A percentile compares a stretch with the other conserved stretches of the same genome.
These are phyloP conservation scores for Mylabris phalerata DNA, from an alignment of 1,140 invertebrate species.

Conservation along the genomic window DNA sequence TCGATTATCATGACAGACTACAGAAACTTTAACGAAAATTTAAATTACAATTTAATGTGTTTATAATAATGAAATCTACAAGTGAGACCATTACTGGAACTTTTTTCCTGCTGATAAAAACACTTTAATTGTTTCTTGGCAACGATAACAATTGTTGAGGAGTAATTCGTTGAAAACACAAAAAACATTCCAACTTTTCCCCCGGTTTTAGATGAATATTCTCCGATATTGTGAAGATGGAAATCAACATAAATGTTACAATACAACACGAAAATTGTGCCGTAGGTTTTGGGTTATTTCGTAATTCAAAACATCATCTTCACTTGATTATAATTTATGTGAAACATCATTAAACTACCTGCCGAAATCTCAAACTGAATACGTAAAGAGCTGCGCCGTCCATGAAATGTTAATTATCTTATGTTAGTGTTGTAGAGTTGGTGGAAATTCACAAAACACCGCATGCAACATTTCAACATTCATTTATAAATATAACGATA, in stretches of 20 bases:
- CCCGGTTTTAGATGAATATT: background rate
- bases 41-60: slow-evolving; percentile 17
- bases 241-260: no score
- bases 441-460: no score
- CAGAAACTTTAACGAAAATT: slow-evolving; percentile 4
- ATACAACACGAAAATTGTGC: no score
- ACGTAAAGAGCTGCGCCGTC: slow-evolving; percentile 7
- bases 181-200: slow-evolving; percentile 1
- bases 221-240: no score
- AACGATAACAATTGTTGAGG: no score
- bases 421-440: background rate
- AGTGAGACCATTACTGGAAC: no score
- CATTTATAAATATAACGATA: no score
- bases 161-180: background rate
- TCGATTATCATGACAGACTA: slow-evolving; percentile 1
- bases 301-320: slow-evolving; percentile 17
- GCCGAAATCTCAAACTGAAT: slow-evolving; percentile 19
- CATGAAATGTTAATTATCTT: slow-evolving; percentile 17
- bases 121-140: no score
- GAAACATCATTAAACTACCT: slow-evolving; percentile 17
- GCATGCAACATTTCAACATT: no score
- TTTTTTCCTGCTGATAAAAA: no score
- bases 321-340: slow-evolving; percentile 21
- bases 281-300: background rate
- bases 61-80: slow-evolving; percentile 14